Base-by-base conservation (phyloP, 2,888 invertebrate species). In the Apocheima hispidaria region DNA sequence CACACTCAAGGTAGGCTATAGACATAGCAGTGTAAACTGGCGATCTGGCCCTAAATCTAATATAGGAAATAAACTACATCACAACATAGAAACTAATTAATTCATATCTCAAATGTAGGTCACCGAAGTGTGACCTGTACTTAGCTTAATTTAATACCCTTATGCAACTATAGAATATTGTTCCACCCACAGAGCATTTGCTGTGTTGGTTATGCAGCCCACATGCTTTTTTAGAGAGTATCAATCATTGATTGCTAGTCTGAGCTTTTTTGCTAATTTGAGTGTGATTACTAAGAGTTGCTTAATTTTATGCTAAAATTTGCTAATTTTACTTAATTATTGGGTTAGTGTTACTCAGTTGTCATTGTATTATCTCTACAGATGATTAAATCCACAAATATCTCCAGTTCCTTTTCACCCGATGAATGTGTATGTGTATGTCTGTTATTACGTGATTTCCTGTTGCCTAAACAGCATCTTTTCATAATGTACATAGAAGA, bases 121-220 rank as follows among this genome's bases (percentile, higher is more conserved):
- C 36, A 12, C 40, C 10, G 43, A 64, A 38, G 48, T 54, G 57
- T 57, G 53, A 60, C 53, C 59, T 55, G 55, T 41, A 51, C 46
- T 61, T 59, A 60, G 57, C 58, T 56, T 58, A 62, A 49, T 49
- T 64, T 65, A 58, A 41, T 41, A 33, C 62, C 68, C 61, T 84
- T 81, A 78, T 71, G 76, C 80, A 86, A 83, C 63, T 48, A 54
- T 63, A 65, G 58, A 62, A 78, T 70, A 84, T 83, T 86, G 83
- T 83, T 79, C 83, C 68, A 63, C 86, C 87, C 80, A 88, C 88
- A 78, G 69, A 18, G 49, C 33, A 73, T 77, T 77, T 77, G 74
- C 77, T 81, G 70, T 70, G 59, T 60, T 66, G 38, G 52, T 44
- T 59, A 55, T 50, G 48, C 46, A 58, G 48, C 75, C 71, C 73